Percentiles rank a stretch among this genome's conserved stretches.
Conservation (phyloP, 2,888 invertebrate species). For the Melieria omissa region DNA sequence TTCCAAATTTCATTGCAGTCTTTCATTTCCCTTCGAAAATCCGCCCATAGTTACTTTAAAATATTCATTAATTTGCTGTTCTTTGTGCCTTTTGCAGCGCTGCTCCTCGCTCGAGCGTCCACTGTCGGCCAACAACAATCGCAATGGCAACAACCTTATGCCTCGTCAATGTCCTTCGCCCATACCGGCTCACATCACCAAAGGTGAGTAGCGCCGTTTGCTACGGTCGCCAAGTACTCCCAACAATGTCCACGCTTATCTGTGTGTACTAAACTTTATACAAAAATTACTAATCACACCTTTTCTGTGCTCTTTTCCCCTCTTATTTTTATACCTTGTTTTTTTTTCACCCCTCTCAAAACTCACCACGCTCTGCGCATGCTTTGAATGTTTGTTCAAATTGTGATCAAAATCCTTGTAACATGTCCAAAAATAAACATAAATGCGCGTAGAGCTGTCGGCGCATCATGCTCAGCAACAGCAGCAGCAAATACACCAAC, state of each 20-base stretch:
- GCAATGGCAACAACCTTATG: conserved; percentile 61
- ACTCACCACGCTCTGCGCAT: conserved; percentile 33
- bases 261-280: conserved; percentile 6
- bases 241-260: not conserved
- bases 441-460: conserved; percentile 56
- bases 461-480: conserved; percentile 61
- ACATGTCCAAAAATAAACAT: conserved; percentile 6
- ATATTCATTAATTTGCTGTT: not conserved
- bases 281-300: conserved; percentile 50
- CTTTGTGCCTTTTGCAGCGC: conserved; percentile 67
- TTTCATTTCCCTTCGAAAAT: not conserved
- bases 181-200: conserved; percentile 80
- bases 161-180: conserved; percentile 75
- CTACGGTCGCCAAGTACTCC: conserved; percentile 24
- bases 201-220: conserved; percentile 69
- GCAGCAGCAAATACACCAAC: conserved; percentile 52
- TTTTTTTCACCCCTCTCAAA: conserved; percentile 7
- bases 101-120: conserved; percentile 90
- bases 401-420: conserved; percentile 12
- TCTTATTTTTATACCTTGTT: conserved; percentile 28
- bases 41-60: not conserved
- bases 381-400: conserved; percentile 32
- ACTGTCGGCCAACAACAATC: conserved; percentile 68
- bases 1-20: not conserved
- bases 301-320: conserved; percentile 41